A percentile compares a stretch with the other conserved stretches of the same genome.
Conservation (phyloP, 2,888 invertebrate genomes). For the Hartigia nigra region DNA sequence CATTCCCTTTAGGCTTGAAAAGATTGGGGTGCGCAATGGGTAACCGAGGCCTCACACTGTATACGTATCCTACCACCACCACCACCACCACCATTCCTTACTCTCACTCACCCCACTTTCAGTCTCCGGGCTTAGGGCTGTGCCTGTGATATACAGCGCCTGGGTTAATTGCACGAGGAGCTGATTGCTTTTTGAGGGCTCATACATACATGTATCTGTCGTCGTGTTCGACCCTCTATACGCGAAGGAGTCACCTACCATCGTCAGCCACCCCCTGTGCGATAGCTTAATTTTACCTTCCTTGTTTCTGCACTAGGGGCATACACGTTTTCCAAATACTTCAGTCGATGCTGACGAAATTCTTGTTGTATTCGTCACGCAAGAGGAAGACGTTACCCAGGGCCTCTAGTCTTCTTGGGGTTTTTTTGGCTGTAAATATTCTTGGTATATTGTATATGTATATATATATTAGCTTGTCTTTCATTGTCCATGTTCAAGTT, state of each 20-base stretch:
- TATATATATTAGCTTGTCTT: not conserved
- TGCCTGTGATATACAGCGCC: constrained; percentile 5
- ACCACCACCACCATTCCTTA: not conserved
- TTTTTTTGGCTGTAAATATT: not conserved
- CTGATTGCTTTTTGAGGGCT: constrained; percentile 10
- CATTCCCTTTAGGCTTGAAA: not conserved
- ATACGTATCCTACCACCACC: not conserved
- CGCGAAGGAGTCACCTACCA: not conserved
- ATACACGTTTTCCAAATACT: not conserved
- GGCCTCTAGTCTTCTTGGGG: not conserved
- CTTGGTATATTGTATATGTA: not conserved
- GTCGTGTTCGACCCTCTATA: constrained; percentile 7
- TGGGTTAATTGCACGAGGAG: constrained; percentile 8
- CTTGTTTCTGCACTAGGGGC: not conserved
- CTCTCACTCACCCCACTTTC: not conserved
- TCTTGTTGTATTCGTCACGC: not conserved
- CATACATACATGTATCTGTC: not conserved
- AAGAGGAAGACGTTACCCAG: not conserved
- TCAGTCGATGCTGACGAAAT: not conserved
- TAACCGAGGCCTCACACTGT: not conserved
- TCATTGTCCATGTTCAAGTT: not conserved
- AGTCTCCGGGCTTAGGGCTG: constrained; percentile 1
- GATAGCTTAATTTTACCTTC: not conserved
- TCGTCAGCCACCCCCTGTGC: not conserved
- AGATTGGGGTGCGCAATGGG: not conserved